These are phyloP conservation scores for Scyliorhinus canicula DNA, from an alignment of 2,797 vertebrate species.

Conservation along the genomic window DNA sequence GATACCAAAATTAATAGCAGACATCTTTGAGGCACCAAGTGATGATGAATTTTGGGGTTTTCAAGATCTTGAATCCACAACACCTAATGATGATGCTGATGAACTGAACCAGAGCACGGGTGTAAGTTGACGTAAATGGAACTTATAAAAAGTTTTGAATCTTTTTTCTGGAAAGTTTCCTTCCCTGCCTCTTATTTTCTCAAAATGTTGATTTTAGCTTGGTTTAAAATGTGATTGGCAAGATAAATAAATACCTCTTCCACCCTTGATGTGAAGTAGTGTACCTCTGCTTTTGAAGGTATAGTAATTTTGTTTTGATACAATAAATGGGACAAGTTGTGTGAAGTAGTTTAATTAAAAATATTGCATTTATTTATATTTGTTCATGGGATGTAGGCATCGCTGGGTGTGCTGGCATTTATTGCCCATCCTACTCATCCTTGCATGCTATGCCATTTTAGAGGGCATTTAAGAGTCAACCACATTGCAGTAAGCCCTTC, in stretches of 20 bases:
- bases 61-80: not conserved
- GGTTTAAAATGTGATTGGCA: not conserved
- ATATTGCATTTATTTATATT: too few species aligned
- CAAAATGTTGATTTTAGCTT: not conserved
- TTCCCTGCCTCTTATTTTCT: not conserved
- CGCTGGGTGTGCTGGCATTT: too few species aligned
- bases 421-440: too few species aligned
- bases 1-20: constrained; percentile 22
- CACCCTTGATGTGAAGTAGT: not conserved
- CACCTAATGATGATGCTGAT: too few species aligned
- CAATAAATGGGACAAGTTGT: not conserved
- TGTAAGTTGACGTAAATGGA: not conserved
- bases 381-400: too few species aligned
- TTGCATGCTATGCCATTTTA: too few species aligned
- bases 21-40: constrained; percentile 29
- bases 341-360: too few species aligned
- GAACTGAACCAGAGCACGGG: not conserved
- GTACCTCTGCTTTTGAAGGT: not conserved
- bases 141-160: not conserved
- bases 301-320: not conserved
- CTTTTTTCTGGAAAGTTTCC: not conserved
- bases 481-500: too few species aligned
- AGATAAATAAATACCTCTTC: not conserved
- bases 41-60: constrained; percentile 33
- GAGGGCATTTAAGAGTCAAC: too few species aligned